These are phyloP conservation scores for Pipistrellus kuhlii DNA, from an alignment of 2,797 vertebrate species.

Conservation along the genomic window DNA sequence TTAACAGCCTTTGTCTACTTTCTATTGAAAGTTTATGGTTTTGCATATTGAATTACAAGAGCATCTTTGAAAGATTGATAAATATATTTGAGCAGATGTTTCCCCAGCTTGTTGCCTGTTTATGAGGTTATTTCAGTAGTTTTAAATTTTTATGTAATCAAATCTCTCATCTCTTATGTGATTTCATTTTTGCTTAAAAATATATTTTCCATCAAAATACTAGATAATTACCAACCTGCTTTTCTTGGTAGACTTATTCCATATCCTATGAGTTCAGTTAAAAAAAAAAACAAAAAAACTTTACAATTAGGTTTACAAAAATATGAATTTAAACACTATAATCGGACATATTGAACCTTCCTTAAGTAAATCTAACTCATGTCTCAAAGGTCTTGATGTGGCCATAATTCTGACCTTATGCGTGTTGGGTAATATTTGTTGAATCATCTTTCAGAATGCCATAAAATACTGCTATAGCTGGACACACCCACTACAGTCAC, in stretches of 20 bases:
- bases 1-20: neutral
- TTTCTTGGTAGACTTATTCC: neutral
- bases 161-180: slow-evolving; percentile 8
- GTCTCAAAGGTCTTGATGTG: neutral
- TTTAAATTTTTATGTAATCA: slow-evolving; percentile 41
- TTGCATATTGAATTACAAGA: neutral
- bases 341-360: neutral
- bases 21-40: neutral
- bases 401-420: neutral
- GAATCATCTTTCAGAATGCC: neutral
- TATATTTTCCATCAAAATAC: slow-evolving; percentile 8
- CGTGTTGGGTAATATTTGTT: neutral
- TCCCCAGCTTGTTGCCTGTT: neutral
- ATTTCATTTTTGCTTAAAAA: slow-evolving; percentile 15
- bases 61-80: slow-evolving; percentile 51
- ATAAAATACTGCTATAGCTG: neutral
- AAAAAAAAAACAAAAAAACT: neutral
- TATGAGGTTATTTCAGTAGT: neutral
- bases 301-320: neutral
- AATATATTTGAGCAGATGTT: slow-evolving; percentile 39
- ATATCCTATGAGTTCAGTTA: neutral
- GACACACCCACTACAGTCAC: neutral
- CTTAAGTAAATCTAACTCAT: neutral
- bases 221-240: neutral
- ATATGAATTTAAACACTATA: neutral